A percentile compares a stretch with the other conserved stretches of the same genome.
Conservation (phyloP, 1,140 invertebrate genomes). For the Neuroterus valhalla region DNA sequence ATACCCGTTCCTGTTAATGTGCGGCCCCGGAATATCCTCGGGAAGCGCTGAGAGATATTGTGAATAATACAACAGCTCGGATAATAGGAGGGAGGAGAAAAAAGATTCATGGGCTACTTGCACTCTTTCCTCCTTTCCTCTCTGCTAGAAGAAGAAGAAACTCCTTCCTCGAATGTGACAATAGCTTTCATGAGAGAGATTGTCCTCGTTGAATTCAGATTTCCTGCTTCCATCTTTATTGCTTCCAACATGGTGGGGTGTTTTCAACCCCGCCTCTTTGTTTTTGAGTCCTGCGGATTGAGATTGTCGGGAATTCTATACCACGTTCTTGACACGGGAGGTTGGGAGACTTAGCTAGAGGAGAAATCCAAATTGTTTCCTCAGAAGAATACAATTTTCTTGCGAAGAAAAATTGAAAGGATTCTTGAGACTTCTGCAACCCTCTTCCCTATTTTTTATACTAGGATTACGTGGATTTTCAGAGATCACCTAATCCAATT, state of each 20-base stretch:
- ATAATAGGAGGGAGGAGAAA: constrained; percentile 4
- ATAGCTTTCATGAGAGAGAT: background rate
- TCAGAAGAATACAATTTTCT: background rate
- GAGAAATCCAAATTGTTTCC: no score
- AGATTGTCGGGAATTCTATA: no score
- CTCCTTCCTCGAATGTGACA: constrained; percentile 22
- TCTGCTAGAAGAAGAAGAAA: constrained; percentile 1
- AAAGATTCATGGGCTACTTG: constrained; percentile 18
- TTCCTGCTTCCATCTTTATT: background rate
- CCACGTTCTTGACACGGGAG: no score
- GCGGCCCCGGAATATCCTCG: constrained; percentile 11
- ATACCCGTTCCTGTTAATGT: background rate
- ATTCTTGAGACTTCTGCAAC: no score
- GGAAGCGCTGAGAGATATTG: constrained; percentile 11
- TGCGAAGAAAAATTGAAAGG: background rate
- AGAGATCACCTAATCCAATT: no score
- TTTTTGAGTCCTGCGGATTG: background rate
- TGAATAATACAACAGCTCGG: constrained; percentile 22
- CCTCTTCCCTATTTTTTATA: no score
- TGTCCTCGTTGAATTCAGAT: background rate
- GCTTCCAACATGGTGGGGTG: no score
- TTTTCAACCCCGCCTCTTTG: background rate
- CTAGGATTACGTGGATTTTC: no score
- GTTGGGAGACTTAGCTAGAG: no score
- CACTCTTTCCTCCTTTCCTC: no score